Evolutionary conservation across 2,888 invertebrate genomes (phyloP).

Genomic region (Teleiodes luculella): DNA sequence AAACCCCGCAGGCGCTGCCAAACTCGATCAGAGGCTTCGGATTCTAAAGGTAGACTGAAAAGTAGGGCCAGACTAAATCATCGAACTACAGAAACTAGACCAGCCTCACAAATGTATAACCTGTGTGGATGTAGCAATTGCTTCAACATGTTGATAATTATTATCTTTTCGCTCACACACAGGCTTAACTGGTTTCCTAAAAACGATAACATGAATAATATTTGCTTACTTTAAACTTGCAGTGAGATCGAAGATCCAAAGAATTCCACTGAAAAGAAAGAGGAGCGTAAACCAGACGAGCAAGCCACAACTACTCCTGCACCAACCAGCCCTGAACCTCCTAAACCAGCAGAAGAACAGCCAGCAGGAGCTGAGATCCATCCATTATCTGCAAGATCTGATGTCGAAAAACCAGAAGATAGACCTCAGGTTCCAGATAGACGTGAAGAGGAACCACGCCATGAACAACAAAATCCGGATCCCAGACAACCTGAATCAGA

Average conservation of each 20-base stretch:
- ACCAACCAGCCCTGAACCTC: constrained; percentile 16
- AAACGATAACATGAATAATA: too few species aligned
- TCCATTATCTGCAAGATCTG: background rate
- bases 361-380: background rate
- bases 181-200: too few species aligned
- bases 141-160: too few species aligned
- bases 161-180: background rate
- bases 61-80: too few species aligned
- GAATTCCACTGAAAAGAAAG: constrained; percentile 3
- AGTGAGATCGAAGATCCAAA: constrained; percentile 47
- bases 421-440: background rate
- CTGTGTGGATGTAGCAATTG: too few species aligned
- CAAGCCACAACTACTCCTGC: constrained; percentile 18
- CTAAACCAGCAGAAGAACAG: background rate
- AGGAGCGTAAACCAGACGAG: constrained; percentile 25
- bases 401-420: background rate
- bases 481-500: background rate
- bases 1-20: too few species aligned
- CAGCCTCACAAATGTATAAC: too few species aligned
- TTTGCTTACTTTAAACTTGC: background rate
- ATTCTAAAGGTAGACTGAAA: too few species aligned
- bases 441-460: background rate
- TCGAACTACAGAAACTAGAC: too few species aligned
- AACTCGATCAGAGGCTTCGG: too few species aligned
- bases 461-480: constrained; percentile 6